Percentiles rank a stretch among this genome's conserved stretches.
Conservation (phyloP, 2,797 vertebrate species). For the Sebastolobus alascanus region DNA sequence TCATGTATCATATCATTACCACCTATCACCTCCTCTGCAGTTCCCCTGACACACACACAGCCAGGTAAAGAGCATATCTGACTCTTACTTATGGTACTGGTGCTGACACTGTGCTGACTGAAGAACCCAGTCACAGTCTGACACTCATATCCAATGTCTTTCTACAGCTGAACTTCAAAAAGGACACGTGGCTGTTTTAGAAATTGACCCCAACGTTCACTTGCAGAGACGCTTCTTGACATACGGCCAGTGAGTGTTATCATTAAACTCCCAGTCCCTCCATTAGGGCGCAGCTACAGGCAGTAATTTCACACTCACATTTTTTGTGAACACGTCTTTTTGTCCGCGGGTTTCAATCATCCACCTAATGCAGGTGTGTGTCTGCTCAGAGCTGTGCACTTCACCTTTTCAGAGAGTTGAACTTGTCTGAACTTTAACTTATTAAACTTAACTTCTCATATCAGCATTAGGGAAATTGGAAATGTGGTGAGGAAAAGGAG, state of each 20-base stretch:
- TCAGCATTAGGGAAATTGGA: background rate
- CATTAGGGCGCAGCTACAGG: slow-evolving; percentile 13
- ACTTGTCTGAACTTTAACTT: slow-evolving; percentile 12
- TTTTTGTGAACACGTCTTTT: slow-evolving; percentile 21
- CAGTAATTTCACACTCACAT: background rate
- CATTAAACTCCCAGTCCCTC: background rate
- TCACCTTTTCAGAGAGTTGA: background rate
- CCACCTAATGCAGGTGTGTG: background rate
- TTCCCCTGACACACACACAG: background rate
- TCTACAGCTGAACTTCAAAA: slow-evolving; percentile 3
- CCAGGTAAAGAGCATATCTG: background rate
- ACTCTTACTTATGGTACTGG: background rate
- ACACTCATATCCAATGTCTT: background rate
- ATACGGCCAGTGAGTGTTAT: background rate
- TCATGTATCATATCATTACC: slow-evolving; percentile 26
- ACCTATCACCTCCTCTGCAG: background rate
- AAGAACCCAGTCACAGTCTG: background rate
- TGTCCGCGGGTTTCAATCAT: slow-evolving; percentile 33
- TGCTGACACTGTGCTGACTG: slow-evolving; percentile 13
- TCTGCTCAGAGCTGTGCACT: background rate
- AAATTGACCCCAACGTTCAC: background rate
- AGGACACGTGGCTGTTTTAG: background rate
- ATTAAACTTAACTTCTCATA: background rate
- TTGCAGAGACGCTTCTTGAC: background rate
- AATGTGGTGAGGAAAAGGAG: background rate